Conservation (phyloP, 2,113 vertebrate genomes). For the Scolopax mira region DNA sequence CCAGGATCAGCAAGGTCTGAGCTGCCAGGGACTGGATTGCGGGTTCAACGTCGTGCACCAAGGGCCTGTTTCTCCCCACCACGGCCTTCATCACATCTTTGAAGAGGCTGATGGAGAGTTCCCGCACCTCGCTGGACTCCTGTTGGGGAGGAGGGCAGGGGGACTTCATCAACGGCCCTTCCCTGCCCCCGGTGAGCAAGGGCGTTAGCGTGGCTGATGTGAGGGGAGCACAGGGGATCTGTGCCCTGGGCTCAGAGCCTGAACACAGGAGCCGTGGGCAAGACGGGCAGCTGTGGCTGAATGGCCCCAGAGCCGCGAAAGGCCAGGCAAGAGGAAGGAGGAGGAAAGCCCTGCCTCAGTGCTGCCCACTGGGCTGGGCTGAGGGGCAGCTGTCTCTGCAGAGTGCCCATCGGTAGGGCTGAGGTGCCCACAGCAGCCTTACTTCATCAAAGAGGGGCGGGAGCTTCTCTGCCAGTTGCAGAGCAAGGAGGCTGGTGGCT, state of each 20-base stretch:
- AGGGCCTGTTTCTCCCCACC: background rate
- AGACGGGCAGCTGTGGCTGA: no score
- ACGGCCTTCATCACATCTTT: background rate
- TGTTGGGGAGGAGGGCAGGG: background rate
- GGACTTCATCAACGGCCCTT: background rate
- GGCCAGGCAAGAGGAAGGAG: background rate
- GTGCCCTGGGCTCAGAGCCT: background rate
- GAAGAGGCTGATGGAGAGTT: background rate
- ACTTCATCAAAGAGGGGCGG: background rate
- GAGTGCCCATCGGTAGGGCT: background rate
- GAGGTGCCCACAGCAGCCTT: background rate
- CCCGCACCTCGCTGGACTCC: background rate
- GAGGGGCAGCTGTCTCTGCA: background rate
- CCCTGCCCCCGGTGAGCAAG: background rate
- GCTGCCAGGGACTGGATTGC: no score
- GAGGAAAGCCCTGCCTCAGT: background rate
- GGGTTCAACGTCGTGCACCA: no score
- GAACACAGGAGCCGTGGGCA: background rate
- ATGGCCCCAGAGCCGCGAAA: background rate
- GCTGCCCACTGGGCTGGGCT: background rate
- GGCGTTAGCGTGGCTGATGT: background rate
- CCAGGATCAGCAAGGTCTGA: no score
- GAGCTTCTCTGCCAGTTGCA: background rate
- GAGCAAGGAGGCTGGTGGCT: background rate
- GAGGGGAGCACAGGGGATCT: no score